phyloP scores from a whole-genome alignment of 2,113 vertebrate genomes.

The Octodon degus region DNA sequence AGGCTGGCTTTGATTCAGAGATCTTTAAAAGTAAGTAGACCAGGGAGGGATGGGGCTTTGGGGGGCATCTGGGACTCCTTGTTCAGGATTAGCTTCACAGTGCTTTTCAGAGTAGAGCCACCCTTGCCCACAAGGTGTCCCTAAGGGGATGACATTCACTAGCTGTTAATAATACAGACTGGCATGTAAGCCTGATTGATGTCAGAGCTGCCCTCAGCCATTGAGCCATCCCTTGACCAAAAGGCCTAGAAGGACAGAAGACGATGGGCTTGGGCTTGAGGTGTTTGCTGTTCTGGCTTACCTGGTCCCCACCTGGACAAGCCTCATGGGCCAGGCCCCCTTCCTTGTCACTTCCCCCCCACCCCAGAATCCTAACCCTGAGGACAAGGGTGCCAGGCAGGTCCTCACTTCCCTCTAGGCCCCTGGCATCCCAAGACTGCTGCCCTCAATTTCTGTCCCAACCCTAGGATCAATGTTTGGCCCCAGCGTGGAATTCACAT shows the following conservation, averaged over 20 bases:
- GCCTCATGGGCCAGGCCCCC: background rate
- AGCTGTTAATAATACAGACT: background rate
- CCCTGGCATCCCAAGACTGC: background rate
- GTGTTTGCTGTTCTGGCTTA: background rate
- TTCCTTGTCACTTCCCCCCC: background rate
- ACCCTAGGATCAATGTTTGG: slow-evolving; percentile 82
- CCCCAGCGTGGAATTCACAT: slow-evolving; percentile 85
- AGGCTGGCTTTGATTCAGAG: slow-evolving; percentile 89
- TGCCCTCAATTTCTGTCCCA: slow-evolving; percentile 21
- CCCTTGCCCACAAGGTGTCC: background rate
- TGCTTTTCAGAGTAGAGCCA: background rate
- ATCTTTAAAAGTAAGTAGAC: slow-evolving; percentile 87
- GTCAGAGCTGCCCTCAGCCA: background rate
- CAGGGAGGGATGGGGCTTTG: rapidly evolving
- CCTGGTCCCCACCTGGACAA: background rate
- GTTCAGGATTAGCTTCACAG: background rate
- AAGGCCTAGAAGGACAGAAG: background rate
- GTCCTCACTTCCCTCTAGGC: background rate
- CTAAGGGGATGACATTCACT: rapidly evolving
- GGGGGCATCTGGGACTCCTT: background rate
- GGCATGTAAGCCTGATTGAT: background rate
- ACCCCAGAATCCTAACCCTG: background rate
- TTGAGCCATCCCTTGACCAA: background rate
- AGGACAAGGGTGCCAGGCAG: background rate
- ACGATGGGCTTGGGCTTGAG: background rate